These are phyloP conservation scores for Nephila pilipes DNA, from an alignment of 1,140 invertebrate species.

Conservation along the genomic window DNA sequence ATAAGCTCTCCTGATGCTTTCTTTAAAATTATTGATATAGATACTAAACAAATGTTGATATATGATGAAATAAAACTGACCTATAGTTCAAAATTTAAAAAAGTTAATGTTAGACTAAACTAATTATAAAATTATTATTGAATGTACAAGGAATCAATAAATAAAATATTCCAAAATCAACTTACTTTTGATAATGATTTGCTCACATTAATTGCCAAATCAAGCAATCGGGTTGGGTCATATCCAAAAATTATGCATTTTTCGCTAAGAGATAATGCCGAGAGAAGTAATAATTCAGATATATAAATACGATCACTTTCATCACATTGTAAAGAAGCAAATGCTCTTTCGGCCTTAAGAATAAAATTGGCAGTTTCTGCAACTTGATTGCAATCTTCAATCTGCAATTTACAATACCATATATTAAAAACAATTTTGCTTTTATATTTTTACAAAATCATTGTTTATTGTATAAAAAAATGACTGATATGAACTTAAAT, in stretches of 20 bases:
- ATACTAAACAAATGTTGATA: constrained; percentile 29
- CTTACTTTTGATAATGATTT: constrained; percentile 39
- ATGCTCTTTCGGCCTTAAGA: constrained; percentile 17
- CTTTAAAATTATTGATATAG: constrained; percentile 21
- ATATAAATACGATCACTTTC: constrained; percentile 44
- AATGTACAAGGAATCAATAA: too few species aligned
- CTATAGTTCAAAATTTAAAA: background rate
- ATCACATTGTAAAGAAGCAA: background rate
- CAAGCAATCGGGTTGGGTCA: constrained; percentile 39
- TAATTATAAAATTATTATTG: too few species aligned
- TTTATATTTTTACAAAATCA: background rate
- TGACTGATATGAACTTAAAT: too few species aligned
- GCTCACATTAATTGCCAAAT: background rate
- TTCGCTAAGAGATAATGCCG: constrained; percentile 54
- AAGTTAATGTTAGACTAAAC: background rate
- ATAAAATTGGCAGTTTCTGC: constrained; percentile 48
- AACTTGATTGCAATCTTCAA: constrained; percentile 51
- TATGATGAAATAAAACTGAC: background rate
- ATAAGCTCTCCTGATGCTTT: background rate
- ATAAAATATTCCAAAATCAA: too few species aligned
- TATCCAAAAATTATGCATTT: constrained; percentile 30
- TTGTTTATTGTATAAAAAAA: too few species aligned
- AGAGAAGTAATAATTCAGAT: constrained; percentile 45
- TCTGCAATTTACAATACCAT: constrained; percentile 1
- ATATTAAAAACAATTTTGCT: background rate